phyloP scores from a whole-genome alignment of 2,888 invertebrate genomes.

The Caenorhabditis sp. region DNA sequence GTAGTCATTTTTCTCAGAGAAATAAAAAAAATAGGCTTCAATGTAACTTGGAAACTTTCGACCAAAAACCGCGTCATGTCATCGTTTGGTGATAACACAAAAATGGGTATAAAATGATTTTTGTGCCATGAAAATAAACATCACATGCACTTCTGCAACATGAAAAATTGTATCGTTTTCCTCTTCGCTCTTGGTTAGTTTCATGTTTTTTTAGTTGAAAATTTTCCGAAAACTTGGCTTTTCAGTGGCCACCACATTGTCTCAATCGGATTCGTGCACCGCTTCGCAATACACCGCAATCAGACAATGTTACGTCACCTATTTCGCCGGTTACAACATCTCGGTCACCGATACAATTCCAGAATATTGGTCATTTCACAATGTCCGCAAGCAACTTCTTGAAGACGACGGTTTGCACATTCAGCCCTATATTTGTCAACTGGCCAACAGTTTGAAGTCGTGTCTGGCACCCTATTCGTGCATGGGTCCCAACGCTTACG shows the following conservation, averaged over 20 bases:
- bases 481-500: slow-evolving; percentile 36
- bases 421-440: slow-evolving; percentile 46
- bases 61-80: no score
- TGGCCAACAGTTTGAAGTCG: slow-evolving; percentile 32
- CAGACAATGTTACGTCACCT: slow-evolving; percentile 38
- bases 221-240: no score
- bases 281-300: slow-evolving; percentile 13
- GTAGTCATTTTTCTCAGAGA: no score
- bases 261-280: slow-evolving; percentile 32
- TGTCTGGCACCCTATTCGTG: slow-evolving; percentile 39
- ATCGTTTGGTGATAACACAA: no score
- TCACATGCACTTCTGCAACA: no score
- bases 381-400: slow-evolving; percentile 26
- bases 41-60: no score
- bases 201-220: no score
- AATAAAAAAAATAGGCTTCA: no score
- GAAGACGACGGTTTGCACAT: slow-evolving; percentile 38
- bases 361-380: slow-evolving; percentile 47
- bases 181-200: slow-evolving; percentile 3
- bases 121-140: no score
- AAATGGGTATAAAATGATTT: no score
- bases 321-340: slow-evolving; percentile 44
- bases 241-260: not conserved
- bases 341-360: slow-evolving; percentile 38
- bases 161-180: slow-evolving; percentile 5